Evolutionary conservation across 2,797 vertebrate genomes (phyloP).

Genomic region (Gouania willdenowi): DNA sequence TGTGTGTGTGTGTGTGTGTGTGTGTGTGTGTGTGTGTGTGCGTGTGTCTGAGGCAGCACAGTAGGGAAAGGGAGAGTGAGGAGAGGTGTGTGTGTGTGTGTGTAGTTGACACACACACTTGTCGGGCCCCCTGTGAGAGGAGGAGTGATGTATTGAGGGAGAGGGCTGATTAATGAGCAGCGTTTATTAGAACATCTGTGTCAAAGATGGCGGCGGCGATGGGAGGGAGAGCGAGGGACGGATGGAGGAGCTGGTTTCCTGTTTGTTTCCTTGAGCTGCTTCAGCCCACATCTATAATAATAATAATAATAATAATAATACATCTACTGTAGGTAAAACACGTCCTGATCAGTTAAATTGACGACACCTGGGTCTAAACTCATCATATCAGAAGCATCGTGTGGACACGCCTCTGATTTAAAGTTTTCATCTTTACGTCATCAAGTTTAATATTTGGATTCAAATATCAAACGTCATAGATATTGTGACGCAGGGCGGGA

Average conservation of each 20-base stretch:
- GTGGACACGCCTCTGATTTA: too few species aligned
- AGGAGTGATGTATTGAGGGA: conserved; percentile 74
- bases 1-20: too few species aligned
- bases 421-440: too few species aligned
- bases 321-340: conserved; percentile 71
- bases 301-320: too few species aligned
- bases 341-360: too few species aligned
- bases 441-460: too few species aligned
- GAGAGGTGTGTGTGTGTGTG: conserved; percentile 31
- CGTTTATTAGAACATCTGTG: conserved; percentile 83
- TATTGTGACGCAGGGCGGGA: too few species aligned
- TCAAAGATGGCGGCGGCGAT: conserved; percentile 71
- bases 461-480: too few species aligned
- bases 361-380: too few species aligned
- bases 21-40: conserved; percentile 20
- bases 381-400: too few species aligned
- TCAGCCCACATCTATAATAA: conserved; percentile 65
- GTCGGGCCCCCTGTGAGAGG: conserved; percentile 63
- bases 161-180: conserved; percentile 81
- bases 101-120: conserved; percentile 32
- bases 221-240: background rate
- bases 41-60: conserved; percentile 47
- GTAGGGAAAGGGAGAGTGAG: conserved; percentile 20
- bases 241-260: conserved; percentile 31
- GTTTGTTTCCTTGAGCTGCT: conserved; percentile 58